Evolutionary conservation across 2,797 vertebrate species (phyloP).

Genomic region (Sebastes vulpes): DNA sequence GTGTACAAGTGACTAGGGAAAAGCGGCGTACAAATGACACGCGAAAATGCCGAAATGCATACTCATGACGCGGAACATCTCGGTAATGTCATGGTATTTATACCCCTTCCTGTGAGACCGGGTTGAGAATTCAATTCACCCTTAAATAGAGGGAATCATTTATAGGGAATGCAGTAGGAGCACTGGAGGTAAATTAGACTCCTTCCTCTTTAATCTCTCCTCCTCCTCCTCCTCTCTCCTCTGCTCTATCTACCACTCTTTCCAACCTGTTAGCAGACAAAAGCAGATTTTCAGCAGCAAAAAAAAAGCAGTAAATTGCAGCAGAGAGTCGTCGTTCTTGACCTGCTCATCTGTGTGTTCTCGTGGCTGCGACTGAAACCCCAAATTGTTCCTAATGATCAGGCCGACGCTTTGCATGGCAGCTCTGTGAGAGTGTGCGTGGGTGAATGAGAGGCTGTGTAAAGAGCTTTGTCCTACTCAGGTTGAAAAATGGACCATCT

Average conservation of each 20-base stretch:
- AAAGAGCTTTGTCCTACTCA: constrained; percentile 11
- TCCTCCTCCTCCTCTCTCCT: not conserved
- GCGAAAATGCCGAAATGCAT: no score
- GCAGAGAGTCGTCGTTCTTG: not conserved
- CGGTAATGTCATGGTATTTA: no score
- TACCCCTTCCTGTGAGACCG: no score
- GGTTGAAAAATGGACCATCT: not conserved
- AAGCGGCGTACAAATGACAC: no score
- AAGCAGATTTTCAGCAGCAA: not conserved
- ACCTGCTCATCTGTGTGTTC: not conserved
- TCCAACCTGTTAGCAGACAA: not conserved
- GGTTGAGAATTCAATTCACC: not conserved
- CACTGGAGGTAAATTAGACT: not conserved
- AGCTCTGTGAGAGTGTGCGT: constrained; percentile 18
- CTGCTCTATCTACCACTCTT: not conserved
- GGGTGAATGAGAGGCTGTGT: constrained; percentile 10
- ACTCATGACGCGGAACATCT: no score
- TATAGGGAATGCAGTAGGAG: not conserved
- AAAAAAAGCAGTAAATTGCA: not conserved
- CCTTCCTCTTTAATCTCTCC: not conserved
- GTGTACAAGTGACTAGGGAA: no score
- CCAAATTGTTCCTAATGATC: constrained; percentile 25
- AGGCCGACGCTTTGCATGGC: not conserved
- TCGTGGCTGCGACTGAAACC: not conserved
- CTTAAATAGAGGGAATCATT: not conserved